A percentile compares a stretch with the other conserved stretches of the same genome.
Conservation (phyloP, 2,797 vertebrate species). For the Chloroceryle amazona region DNA sequence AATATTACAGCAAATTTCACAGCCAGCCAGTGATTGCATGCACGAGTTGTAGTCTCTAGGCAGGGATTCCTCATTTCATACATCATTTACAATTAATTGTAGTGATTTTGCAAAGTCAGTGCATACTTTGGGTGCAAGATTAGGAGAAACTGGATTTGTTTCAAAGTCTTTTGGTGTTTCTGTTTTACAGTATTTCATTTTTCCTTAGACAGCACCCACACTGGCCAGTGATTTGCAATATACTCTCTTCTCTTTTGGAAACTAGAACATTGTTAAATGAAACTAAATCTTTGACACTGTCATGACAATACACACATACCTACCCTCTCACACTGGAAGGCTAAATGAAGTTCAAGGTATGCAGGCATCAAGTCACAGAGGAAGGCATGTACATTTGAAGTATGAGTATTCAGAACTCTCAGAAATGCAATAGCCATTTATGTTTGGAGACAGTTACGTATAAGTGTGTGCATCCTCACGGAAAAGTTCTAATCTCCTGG, state of each 20-base stretch:
- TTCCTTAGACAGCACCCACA: neutral
- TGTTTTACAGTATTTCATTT: slow-evolving; percentile 24
- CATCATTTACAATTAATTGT: slow-evolving; percentile 43
- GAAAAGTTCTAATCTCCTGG: neutral
- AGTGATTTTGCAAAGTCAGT: slow-evolving; percentile 37
- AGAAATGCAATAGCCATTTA: neutral
- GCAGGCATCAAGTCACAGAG: neutral
- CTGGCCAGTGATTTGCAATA: neutral
- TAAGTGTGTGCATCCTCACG: neutral
- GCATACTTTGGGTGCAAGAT: neutral
- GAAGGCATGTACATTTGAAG: neutral
- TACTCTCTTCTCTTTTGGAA: neutral
- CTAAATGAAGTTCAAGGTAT: neutral
- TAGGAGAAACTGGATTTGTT: neutral
- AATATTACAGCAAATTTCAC: slow-evolving; percentile 26
- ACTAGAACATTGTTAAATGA: neutral
- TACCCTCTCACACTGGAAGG: neutral
- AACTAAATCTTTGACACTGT: neutral
- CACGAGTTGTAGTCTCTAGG: slow-evolving; percentile 1
- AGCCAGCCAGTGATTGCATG: neutral
- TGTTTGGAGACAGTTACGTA: neutral
- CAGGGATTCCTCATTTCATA: slow-evolving; percentile 41
- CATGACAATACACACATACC: neutral
- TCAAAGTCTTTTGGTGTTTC: slow-evolving; percentile 31
- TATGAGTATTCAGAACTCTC: neutral